Evolutionary conservation across 2,888 invertebrate species (phyloP).

Genomic region (Patella ulyssiponensis): DNA sequence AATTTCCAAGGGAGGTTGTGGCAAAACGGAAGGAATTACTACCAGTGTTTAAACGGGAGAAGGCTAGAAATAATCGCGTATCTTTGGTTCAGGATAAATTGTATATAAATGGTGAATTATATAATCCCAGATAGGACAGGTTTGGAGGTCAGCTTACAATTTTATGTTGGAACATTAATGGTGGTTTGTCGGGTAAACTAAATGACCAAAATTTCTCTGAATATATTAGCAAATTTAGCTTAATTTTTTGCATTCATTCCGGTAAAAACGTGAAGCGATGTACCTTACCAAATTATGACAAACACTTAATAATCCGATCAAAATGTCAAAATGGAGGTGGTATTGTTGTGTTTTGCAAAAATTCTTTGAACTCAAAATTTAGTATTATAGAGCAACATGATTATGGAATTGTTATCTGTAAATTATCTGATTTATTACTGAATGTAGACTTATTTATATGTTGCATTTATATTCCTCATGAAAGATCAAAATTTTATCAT

Average conservation of each 20-base stretch:
- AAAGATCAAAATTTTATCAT: too few relatives aligned
- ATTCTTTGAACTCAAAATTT: neutral
- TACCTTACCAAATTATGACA: neutral
- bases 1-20: neutral
- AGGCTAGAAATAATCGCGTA: neutral
- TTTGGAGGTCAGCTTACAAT: neutral
- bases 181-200: neutral
- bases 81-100: too few relatives aligned
- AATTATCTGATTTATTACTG: neutral
- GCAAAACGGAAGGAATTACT: neutral
- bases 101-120: neutral
- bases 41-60: neutral
- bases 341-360: neutral
- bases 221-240: neutral
- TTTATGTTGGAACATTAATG: neutral
- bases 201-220: neutral
- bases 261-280: neutral
- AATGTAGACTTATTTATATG: neutral
- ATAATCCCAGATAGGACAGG: constrained; percentile 3
- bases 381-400: neutral
- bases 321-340: neutral
- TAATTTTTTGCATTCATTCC: neutral
- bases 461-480: neutral
- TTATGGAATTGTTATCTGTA: neutral
- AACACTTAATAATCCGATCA: neutral